These are phyloP conservation scores for Hylaeus volcanicus DNA, from an alignment of 1,140 invertebrate species.

Conservation along the genomic window DNA sequence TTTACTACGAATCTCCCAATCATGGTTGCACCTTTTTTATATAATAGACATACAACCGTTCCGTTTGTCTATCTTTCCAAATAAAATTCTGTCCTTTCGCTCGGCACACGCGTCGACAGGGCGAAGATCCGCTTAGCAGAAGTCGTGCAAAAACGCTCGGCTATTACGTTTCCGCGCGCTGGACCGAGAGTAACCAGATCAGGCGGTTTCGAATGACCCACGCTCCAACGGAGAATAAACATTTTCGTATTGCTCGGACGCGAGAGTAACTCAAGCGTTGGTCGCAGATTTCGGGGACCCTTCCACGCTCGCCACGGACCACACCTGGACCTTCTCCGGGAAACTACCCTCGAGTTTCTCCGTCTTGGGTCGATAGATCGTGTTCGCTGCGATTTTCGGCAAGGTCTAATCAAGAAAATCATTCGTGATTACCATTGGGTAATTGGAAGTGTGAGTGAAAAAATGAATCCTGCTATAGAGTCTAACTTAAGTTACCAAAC, in stretches of 20 bases:
- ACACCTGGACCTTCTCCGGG: not conserved
- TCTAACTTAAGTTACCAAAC: no score
- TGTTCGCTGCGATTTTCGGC: not conserved
- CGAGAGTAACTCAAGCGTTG: constrained; percentile 74
- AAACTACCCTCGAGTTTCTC: not conserved
- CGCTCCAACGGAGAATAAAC: constrained; percentile 73
- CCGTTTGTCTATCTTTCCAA: no score
- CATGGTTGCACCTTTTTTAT: no score
- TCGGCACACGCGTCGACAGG: not conserved
- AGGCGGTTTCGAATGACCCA: constrained; percentile 76
- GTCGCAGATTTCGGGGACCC: constrained; percentile 47
- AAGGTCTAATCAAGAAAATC: no score
- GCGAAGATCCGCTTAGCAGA: constrained; percentile 35
- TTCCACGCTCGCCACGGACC: not conserved
- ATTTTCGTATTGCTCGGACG: constrained; percentile 78
- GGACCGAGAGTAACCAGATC: constrained; percentile 74
- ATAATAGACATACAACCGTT: no score
- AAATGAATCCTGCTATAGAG: no score
- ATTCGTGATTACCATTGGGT: no score
- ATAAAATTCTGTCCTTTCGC: no score
- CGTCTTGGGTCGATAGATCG: not conserved
- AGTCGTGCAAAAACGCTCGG: constrained; percentile 59
- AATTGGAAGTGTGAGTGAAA: no score
- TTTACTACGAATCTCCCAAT: not conserved
- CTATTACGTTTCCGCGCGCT: constrained; percentile 68